A percentile compares a stretch with the other conserved stretches of the same genome.
These are phyloP conservation scores for Brachylomia viminalis DNA, from an alignment of 2,888 invertebrate genomes.

Conservation along the genomic window DNA sequence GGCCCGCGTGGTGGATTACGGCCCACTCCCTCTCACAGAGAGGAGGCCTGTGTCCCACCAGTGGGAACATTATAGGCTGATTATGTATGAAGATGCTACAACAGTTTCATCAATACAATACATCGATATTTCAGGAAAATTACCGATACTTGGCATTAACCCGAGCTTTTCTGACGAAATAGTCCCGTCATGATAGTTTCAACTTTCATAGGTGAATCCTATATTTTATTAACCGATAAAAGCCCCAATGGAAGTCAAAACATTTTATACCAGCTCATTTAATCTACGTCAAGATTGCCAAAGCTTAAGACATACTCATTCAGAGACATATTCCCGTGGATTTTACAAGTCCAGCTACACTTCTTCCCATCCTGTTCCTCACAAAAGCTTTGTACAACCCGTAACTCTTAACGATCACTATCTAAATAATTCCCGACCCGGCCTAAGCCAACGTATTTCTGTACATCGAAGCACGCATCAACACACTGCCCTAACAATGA, in stretches of 20 bases:
- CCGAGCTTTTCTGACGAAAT: neutral
- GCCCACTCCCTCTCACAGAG: too few species aligned
- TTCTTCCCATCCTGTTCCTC: neutral
- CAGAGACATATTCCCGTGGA: neutral
- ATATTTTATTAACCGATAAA: neutral
- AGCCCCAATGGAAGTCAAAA: neutral
- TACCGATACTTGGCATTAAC: too few species aligned
- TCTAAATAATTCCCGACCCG: constrained; percentile 70
- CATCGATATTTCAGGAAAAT: neutral
- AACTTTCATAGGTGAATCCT: too few species aligned
- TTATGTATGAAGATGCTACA: too few species aligned
- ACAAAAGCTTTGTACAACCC: constrained; percentile 3
- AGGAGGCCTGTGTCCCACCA: too few species aligned
- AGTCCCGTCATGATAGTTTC: too few species aligned
- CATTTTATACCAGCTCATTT: neutral
- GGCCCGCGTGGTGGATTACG: too few species aligned
- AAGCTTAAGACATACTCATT: too few species aligned
- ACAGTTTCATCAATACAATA: too few species aligned
- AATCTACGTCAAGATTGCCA: too few species aligned
- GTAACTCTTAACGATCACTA: constrained; percentile 50
- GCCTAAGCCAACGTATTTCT: constrained; percentile 70
- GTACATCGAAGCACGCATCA: constrained; percentile 75
- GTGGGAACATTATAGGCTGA: too few species aligned
- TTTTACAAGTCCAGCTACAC: neutral
- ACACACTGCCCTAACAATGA: constrained; percentile 85